Evolutionary conservation across 2,888 invertebrate species (phyloP).

Genomic region (Opisthograptis luteolata): DNA sequence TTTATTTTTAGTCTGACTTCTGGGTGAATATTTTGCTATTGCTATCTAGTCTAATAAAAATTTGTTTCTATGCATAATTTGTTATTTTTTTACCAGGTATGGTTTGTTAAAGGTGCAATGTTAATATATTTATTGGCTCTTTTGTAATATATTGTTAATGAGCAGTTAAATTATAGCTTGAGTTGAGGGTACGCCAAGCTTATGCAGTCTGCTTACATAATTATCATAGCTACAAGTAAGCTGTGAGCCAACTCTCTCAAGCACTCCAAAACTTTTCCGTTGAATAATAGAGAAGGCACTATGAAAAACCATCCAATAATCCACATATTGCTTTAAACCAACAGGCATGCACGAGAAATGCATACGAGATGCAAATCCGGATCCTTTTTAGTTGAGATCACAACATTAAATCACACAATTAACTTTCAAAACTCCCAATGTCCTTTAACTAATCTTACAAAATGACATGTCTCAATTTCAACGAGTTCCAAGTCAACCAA

Average conservation of each 20-base stretch:
- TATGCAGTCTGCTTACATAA: too few species aligned
- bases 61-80: too few species aligned
- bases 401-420: background rate
- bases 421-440: background rate
- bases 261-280: background rate
- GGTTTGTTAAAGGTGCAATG: too few species aligned
- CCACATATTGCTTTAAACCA: background rate
- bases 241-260: background rate
- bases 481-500: conserved; percentile 12
- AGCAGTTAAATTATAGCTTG: too few species aligned
- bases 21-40: too few species aligned
- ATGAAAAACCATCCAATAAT: conserved; percentile 3
- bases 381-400: conserved; percentile 1
- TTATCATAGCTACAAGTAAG: background rate
- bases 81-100: too few species aligned
- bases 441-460: conserved; percentile 3
- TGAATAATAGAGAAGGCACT: conserved; percentile 18
- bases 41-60: too few species aligned
- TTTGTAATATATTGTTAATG: too few species aligned
- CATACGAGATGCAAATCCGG: background rate
- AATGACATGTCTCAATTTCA: conserved; percentile 3
- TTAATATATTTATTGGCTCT: too few species aligned
- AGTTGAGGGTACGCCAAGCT: too few species aligned
- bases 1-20: too few species aligned
- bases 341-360: background rate